These are phyloP conservation scores for Rhabdomys dilectus DNA, from an alignment of 2,113 vertebrate species.

Conservation along the genomic window DNA sequence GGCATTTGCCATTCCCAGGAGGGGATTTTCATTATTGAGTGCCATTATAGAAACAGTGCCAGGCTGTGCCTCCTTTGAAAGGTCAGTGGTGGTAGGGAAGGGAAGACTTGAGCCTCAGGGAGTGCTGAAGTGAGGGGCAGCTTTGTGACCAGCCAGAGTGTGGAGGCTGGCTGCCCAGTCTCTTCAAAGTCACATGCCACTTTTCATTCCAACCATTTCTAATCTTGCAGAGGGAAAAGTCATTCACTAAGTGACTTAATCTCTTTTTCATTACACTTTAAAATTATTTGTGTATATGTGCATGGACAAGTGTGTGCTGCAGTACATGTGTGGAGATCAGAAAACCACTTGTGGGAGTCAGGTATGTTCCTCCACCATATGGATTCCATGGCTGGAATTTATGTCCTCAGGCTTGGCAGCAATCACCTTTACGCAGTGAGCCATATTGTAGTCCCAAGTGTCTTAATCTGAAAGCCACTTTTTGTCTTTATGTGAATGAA, in stretches of 20 bases:
- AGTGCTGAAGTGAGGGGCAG: too few species aligned
- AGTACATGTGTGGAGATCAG: too few species aligned
- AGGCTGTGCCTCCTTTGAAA: too few species aligned
- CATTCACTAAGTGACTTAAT: not conserved
- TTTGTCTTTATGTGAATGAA: not conserved
- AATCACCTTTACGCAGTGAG: not conserved
- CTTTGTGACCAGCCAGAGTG: too few species aligned
- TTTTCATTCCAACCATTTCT: not conserved
- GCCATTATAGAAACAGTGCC: too few species aligned
- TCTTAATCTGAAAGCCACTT: not conserved
- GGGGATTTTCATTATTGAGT: too few species aligned
- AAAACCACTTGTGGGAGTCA: not conserved
- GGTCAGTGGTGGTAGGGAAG: too few species aligned
- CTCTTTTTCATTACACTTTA: not conserved
- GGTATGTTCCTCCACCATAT: not conserved
- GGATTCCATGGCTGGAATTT: not conserved
- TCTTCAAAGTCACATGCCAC: too few species aligned
- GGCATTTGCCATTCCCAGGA: too few species aligned
- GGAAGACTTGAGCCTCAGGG: too few species aligned
- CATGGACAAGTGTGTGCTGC: not conserved
- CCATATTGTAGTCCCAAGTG: not conserved
- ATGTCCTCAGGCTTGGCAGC: not conserved
- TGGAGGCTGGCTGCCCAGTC: too few species aligned
- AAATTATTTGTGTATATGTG: not conserved
- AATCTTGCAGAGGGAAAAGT: not conserved